Percentiles rank a stretch among this genome's conserved stretches.
Conservation (phyloP, 2,113 vertebrate species). For the Cephalopterus ornatus region DNA sequence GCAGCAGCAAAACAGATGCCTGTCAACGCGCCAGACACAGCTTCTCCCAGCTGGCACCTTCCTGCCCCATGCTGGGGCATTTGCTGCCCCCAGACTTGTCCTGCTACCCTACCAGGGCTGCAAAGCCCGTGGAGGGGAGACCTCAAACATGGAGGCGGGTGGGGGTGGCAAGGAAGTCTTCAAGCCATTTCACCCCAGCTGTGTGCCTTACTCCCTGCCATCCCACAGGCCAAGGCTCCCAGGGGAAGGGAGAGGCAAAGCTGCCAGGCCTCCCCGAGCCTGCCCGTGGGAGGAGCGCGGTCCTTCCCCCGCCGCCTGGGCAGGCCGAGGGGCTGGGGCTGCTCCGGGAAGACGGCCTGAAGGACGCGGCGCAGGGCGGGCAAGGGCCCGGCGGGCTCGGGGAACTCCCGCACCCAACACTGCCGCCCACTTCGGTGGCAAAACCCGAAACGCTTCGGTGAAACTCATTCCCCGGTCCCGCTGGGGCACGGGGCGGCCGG, state of each 20-base stretch:
- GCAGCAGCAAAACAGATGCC: rapidly evolving
- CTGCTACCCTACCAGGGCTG: rapidly evolving
- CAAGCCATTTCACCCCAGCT: background rate
- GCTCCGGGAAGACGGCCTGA: background rate
- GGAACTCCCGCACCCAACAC: background rate
- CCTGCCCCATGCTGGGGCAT: background rate
- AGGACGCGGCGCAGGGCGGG: background rate
- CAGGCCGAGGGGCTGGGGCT: background rate
- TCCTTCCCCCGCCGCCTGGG: background rate
- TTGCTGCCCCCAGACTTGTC: no score
- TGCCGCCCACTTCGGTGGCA: background rate
- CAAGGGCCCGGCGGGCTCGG: background rate
- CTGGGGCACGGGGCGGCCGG: background rate
- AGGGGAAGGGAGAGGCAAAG: background rate
- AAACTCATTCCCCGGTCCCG: background rate
- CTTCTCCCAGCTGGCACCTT: background rate
- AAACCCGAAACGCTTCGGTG: background rate
- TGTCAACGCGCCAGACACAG: background rate
- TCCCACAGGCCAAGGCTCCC: background rate
- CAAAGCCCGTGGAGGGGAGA: rapidly evolving
- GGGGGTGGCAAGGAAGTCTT: background rate
- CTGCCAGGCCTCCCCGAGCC: background rate
- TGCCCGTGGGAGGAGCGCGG: background rate
- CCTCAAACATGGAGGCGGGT: background rate
- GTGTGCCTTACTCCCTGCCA: background rate